Base-by-base conservation (phyloP, 2,113 vertebrate species). In the Noturus placidus region DNA sequence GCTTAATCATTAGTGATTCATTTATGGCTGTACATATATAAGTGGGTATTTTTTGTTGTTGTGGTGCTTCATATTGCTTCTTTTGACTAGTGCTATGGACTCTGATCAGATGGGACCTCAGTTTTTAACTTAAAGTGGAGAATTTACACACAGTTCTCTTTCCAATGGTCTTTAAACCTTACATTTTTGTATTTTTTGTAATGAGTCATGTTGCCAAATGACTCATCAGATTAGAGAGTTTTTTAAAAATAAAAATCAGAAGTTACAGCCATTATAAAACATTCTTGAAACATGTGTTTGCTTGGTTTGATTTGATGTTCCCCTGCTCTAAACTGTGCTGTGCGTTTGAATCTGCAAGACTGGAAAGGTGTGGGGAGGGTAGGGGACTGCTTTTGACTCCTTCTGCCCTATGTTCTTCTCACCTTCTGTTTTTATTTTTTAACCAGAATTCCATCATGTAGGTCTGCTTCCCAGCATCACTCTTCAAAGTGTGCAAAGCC, bases 401-500 rank as follows among this genome's bases (percentile, higher is more conserved):
- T 19, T 42, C 20, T 80, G 81, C 61, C 82, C 79, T 19, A 25
- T 50, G 70, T 15, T 61, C n/a, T 86, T 56, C 17, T 67, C 80
- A 77, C 38, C 38, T 33, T 59, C 65, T 35, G 27, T 17, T 38
- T 81, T 85, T 72, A 61, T 69, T 72, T 38, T 38, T 70, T 19
- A 46, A 76, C 65, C 80, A 82, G 27, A 79, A 61, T 88, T 90
- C 59, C 86, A 83, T 90, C 89, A 87, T 42, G 13, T 70, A 63
- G 67, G 30, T 46, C 74, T 87, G 86, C 57, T 87, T 91, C 86
- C 87, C 67, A 80, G 4, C 69, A 74, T 63, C 78, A 38, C 17
- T 78, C 79, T 88, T 89, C 82, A 89, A 87, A 91, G 80, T 70
- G 59, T 63, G 59, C 65, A 79, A 27, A 54, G 59, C 85, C 67